phyloP scores from a whole-genome alignment of 2,113 vertebrate species.

The Gulo gulo region DNA sequence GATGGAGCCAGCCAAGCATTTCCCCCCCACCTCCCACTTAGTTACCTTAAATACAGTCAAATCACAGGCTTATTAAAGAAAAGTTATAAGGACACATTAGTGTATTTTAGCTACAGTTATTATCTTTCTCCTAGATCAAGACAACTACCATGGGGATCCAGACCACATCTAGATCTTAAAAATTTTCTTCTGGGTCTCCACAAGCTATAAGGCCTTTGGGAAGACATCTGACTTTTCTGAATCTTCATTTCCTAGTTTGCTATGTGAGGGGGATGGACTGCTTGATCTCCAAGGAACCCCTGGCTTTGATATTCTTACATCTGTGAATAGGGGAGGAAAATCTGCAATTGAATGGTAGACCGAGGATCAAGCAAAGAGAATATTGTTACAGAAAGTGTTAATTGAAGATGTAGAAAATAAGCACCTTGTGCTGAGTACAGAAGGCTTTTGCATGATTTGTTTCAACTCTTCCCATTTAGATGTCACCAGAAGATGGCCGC shows the following conservation, averaged over 20 bases:
- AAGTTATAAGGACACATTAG: neutral
- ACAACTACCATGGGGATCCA: neutral
- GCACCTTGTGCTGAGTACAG: neutral
- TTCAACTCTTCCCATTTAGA: slow-evolving; percentile 48
- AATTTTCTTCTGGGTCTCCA: neutral
- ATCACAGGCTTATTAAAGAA: neutral
- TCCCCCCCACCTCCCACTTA: neutral
- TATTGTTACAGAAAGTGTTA: neutral
- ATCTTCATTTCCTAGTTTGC: neutral
- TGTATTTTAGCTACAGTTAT: slow-evolving; percentile 15
- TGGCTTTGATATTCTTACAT: neutral
- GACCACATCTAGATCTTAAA: neutral
- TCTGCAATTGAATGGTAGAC: slow-evolving; percentile 2
- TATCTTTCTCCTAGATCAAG: neutral
- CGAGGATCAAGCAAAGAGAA: neutral
- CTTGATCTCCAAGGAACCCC: neutral
- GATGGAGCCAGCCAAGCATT: neutral
- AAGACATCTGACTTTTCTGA: slow-evolving; percentile 21
- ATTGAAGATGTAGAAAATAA: slow-evolving; percentile 22
- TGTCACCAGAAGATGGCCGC: neutral
- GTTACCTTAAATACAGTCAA: neutral
- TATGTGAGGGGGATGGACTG: neutral
- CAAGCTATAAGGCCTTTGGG: neutral
- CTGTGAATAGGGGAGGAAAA: neutral
- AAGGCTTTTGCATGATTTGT: slow-evolving; percentile 34